Percentiles rank a stretch among this genome's conserved stretches.
Evolutionary conservation across 2,888 invertebrate genomes (phyloP).

Genomic region (Taphrorychus bicolor): DNA sequence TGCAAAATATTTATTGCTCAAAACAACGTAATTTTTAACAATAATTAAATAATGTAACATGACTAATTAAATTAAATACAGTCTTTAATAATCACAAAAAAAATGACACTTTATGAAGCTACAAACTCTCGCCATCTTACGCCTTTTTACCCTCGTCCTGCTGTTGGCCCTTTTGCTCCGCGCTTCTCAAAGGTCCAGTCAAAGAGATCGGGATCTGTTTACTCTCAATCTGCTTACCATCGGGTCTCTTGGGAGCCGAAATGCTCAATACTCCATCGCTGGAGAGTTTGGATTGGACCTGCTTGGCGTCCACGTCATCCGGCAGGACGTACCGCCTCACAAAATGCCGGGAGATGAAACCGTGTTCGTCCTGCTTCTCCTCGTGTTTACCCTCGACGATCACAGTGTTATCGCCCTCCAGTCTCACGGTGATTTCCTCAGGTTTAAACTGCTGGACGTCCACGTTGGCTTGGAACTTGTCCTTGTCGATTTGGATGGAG

Average conservation of each 20-base stretch:
- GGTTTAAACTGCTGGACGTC: conserved; percentile 82
- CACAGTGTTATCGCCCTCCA: conserved; percentile 67
- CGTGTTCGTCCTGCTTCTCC: conserved; percentile 77
- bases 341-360: conserved; percentile 78
- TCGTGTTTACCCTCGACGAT: conserved; percentile 81
- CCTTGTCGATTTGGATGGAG: conserved; percentile 60
- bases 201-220: conserved; percentile 59
- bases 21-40: no score
- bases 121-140: background rate
- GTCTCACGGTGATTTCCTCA: conserved; percentile 75
- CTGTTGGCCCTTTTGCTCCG: conserved; percentile 8
- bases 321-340: conserved; percentile 77
- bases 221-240: conserved; percentile 52
- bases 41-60: no score
- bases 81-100: no score
- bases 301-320: conserved; percentile 73
- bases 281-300: conserved; percentile 76
- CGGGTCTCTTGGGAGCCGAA: conserved; percentile 67
- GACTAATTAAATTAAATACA: no score
- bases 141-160: background rate
- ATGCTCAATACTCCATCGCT: conserved; percentile 77
- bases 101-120: no score
- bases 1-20: no score
- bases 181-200: conserved; percentile 23
- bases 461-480: conserved; percentile 73